Conservation (phyloP, 2,888 invertebrate genomes). For the Erebia epiphron region DNA sequence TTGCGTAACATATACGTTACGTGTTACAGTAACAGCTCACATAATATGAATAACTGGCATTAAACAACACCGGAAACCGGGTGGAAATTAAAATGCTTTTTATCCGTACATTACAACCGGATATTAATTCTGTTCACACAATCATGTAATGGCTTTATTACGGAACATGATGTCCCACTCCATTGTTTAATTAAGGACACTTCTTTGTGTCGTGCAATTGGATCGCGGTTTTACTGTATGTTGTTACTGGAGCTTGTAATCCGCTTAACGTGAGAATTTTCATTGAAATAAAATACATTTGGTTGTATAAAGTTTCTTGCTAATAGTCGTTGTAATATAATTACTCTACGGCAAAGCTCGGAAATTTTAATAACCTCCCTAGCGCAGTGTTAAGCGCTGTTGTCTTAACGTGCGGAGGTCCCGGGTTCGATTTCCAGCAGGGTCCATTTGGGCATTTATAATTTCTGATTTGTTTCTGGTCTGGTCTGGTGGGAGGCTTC, state of each 20-base stretch:
- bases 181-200: slow-evolving; percentile 49
- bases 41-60: neutral
- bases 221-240: slow-evolving; percentile 18
- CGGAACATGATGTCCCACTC: slow-evolving; percentile 36
- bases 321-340: neutral
- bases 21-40: neutral
- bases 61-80: slow-evolving; percentile 36
- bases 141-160: slow-evolving; percentile 53
- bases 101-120: slow-evolving; percentile 46
- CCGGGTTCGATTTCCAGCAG: too few relatives aligned
- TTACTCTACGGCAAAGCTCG: neutral
- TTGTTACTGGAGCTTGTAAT: slow-evolving; percentile 17
- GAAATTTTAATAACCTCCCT: too few relatives aligned
- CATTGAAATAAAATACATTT: slow-evolving; percentile 3
- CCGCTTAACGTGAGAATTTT: slow-evolving; percentile 19
- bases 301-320: neutral
- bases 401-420: too few relatives aligned
- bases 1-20: neutral
- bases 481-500: too few relatives aligned
- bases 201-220: slow-evolving; percentile 32
- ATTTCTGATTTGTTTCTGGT: too few relatives aligned
- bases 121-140: slow-evolving; percentile 59
- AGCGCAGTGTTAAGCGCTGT: too few relatives aligned
- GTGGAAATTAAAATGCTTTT: slow-evolving; percentile 53
- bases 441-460: too few relatives aligned